Percentiles rank a stretch among this genome's conserved stretches.
Evolutionary conservation across 2,797 vertebrate species (phyloP).

Genomic region (Hypotaenidia philippensis): DNA sequence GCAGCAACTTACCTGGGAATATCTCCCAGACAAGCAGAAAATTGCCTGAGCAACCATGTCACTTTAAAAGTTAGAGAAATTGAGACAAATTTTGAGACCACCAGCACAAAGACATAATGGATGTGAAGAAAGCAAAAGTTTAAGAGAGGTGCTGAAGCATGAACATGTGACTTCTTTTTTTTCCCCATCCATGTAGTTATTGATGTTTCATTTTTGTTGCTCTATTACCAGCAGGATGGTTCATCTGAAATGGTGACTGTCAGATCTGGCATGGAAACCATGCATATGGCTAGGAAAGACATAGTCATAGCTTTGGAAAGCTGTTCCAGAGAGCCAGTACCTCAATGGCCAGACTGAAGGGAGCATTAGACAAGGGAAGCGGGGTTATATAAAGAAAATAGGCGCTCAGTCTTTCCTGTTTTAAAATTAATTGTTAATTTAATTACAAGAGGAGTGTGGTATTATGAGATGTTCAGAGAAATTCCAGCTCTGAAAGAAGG

Average conservation of each 20-base stretch:
- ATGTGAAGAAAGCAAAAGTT: not conserved
- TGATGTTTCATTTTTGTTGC: not conserved
- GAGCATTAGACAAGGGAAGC: not conserved
- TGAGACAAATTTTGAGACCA: not conserved
- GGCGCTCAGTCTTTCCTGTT: rapidly evolving
- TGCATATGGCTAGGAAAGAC: not conserved
- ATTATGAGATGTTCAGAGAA: not conserved
- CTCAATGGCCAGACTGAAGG: not conserved
- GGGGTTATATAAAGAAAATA: not conserved
- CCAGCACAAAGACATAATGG: not conserved
- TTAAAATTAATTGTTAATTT: not conserved
- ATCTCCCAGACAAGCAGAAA: not conserved
- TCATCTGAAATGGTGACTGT: not conserved
- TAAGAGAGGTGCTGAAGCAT: not conserved
- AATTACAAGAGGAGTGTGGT: not conserved
- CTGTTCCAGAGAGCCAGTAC: not conserved
- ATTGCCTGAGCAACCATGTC: not conserved
- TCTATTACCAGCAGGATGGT: not conserved
- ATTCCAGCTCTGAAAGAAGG: not conserved
- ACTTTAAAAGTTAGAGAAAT: not conserved
- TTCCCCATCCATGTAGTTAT: not conserved
- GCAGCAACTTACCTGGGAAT: not conserved
- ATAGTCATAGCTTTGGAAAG: not conserved
- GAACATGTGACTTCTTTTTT: not conserved
- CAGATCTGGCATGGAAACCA: not conserved